These are phyloP conservation scores for Tetramorium parvispinum DNA, from an alignment of 1,140 invertebrate species.

Conservation along the genomic window DNA sequence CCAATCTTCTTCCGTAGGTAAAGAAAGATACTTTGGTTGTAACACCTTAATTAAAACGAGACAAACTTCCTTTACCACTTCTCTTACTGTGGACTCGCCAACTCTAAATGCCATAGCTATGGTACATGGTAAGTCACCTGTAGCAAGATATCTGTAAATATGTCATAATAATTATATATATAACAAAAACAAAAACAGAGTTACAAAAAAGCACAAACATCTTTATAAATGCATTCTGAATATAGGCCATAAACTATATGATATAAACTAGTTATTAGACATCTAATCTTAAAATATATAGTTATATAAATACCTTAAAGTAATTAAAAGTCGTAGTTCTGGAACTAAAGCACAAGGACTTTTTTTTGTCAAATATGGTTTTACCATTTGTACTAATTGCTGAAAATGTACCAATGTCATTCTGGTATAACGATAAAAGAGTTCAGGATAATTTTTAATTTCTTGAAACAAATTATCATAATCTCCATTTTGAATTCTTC, in stretches of 20 bases:
- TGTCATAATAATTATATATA: slow-evolving; percentile 2
- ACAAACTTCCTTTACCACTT: slow-evolving; percentile 13
- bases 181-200: too few relatives aligned
- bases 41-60: neutral
- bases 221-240: too few relatives aligned
- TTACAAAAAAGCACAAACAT: too few relatives aligned
- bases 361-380: neutral
- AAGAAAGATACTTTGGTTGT: neutral
- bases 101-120: slow-evolving; percentile 14
- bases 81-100: neutral
- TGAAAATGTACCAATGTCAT: neutral
- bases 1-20: neutral
- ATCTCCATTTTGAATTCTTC: neutral
- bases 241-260: too few relatives aligned
- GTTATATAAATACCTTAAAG: neutral
- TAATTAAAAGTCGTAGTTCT: neutral
- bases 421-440: neutral
- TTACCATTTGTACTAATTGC: neutral
- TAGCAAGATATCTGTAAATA: slow-evolving; percentile 16
- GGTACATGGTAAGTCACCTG: neutral
- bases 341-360: neutral
- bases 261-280: too few relatives aligned
- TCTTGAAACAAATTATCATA: neutral
- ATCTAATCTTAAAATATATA: too few relatives aligned
- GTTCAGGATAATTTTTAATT: neutral